Evolutionary conservation across 2,113 vertebrate species (phyloP).

Genomic region (sheep (Ovis aries)): DNA sequence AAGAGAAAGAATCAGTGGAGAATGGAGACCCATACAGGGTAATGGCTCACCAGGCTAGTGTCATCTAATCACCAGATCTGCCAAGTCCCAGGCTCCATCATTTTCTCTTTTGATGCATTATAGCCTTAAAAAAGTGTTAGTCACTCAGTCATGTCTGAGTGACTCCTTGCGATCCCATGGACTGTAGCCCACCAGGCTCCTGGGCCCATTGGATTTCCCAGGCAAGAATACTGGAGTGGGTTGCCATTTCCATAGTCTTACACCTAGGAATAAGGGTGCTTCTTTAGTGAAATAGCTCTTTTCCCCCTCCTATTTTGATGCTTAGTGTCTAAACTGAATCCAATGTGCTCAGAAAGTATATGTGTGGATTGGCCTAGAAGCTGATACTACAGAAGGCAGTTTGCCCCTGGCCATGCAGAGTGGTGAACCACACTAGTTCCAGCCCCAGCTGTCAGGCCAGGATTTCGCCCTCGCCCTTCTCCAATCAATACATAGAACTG

Average conservation of each 20-base stretch:
- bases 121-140: not conserved
- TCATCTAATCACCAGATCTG: not conserved
- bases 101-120: not conserved
- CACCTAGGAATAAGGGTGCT: not conserved
- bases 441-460: slow-evolving; percentile 1
- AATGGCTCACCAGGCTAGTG: not conserved
- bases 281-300: not conserved
- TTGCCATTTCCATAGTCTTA: not conserved
- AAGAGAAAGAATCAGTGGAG: not conserved
- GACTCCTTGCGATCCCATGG: not conserved
- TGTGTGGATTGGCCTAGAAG: not conserved
- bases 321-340: not conserved
- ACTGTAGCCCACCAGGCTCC: not conserved
- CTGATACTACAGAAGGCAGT: not conserved
- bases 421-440: not conserved
- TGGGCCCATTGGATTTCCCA: not conserved
- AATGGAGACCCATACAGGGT: not conserved
- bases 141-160: not conserved
- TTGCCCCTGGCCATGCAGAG: not conserved
- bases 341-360: not conserved
- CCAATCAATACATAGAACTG: slow-evolving; percentile 52
- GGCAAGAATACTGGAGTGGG: not conserved
- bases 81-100: not conserved
- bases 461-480: slow-evolving; percentile 35
- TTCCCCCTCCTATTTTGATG: not conserved